A percentile compares a stretch with the other conserved stretches of the same genome.
These are phyloP conservation scores for Torymus texanus DNA, from an alignment of 2,888 invertebrate genomes.

Conservation along the genomic window DNA sequence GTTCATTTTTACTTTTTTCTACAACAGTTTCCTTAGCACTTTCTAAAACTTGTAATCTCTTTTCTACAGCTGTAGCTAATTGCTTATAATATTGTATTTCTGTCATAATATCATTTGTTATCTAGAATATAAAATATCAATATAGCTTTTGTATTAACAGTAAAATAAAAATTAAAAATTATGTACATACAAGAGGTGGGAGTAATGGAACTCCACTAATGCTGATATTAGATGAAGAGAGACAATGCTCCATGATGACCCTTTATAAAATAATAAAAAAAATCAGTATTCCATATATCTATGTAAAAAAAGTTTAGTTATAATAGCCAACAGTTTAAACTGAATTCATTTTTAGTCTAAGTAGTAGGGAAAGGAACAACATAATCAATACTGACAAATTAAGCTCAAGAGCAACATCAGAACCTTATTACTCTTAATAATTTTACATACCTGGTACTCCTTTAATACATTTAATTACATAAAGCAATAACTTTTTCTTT, in stretches of 20 bases:
- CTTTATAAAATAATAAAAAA: not conserved
- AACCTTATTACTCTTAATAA: too few species aligned
- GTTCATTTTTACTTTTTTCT: constrained; percentile 33
- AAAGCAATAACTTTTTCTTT: constrained; percentile 10
- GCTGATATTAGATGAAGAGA: constrained; percentile 77
- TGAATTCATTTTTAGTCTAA: too few species aligned
- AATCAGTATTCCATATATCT: not conserved
- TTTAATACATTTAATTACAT: constrained; percentile 15
- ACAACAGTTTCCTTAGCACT: constrained; percentile 32
- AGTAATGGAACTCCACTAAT: constrained; percentile 84
- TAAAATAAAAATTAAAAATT: constrained; percentile 11
- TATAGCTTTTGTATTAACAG: not conserved
- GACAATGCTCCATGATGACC: constrained; percentile 38
- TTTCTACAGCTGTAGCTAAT: constrained; percentile 81
- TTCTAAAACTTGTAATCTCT: constrained; percentile 74
- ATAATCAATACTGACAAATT: too few species aligned
- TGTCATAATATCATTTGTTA: constrained; percentile 80
- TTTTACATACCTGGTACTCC: constrained; percentile 14
- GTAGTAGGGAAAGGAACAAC: too few species aligned
- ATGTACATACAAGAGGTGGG: constrained; percentile 83
- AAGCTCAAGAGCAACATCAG: too few species aligned
- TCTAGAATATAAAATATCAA: constrained; percentile 74
- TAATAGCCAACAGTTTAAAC: not conserved
- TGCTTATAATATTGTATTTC: constrained; percentile 83
- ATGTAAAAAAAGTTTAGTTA: not conserved